Percentiles rank a stretch among this genome's conserved stretches.
These are phyloP conservation scores for Pandemis heparana DNA, from an alignment of 2,888 invertebrate genomes.

Conservation along the genomic window DNA sequence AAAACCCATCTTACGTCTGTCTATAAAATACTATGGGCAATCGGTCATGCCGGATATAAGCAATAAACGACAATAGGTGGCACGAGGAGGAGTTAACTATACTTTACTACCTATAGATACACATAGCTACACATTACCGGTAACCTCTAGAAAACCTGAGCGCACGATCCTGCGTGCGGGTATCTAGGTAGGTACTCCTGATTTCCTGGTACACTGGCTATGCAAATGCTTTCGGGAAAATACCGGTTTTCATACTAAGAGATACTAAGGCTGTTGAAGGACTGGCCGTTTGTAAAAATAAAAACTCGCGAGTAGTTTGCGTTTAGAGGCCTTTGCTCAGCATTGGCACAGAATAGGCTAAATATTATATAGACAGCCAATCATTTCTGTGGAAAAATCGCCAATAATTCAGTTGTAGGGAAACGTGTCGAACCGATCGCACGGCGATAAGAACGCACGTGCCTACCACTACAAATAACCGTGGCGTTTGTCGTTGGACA, in stretches of 20 bases:
- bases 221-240: not conserved
- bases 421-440: conserved; percentile 40
- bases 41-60: conserved; percentile 65
- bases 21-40: conserved; percentile 44
- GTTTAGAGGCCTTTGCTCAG: not conserved
- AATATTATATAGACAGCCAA: not conserved
- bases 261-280: too few relatives aligned
- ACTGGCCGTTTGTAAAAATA: too few relatives aligned
- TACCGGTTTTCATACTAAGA: conserved; percentile 12
- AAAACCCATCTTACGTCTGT: not conserved
- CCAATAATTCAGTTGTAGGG: conserved; percentile 16
- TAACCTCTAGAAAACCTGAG: conserved; percentile 47
- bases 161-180: conserved; percentile 25
- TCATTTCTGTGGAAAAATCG: conserved; percentile 1
- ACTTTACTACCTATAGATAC: not conserved
- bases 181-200: not conserved
- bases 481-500: conserved; percentile 5
- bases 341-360: not conserved
- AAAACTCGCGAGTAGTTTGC: not conserved
- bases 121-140: conserved; percentile 34
- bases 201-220: conserved; percentile 24
- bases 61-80: conserved; percentile 68
- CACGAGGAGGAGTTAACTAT: conserved; percentile 43
- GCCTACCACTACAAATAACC: conserved; percentile 9
- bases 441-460: conserved; percentile 26